Evolutionary conservation across 92 coral and sea anemone species (phyloP), one percentile per base, ranked within the genome.

Genomic region (Pocillopora grandis): DNA sequence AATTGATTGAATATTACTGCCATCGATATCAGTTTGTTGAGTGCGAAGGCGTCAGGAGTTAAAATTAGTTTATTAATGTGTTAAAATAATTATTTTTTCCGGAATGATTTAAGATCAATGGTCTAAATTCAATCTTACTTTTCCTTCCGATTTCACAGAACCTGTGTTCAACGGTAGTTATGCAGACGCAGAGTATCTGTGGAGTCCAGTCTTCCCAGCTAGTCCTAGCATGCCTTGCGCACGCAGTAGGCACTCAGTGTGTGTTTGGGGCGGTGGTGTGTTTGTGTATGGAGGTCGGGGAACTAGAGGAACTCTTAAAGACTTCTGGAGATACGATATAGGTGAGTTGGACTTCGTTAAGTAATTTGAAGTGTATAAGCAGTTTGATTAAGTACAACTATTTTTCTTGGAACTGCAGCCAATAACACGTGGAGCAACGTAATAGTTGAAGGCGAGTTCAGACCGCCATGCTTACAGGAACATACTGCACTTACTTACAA

Each of bases 161-260:
- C 85, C 78, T 13, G 71, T 27, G 77, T 86, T 91, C 59, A 84
- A 77, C 57, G 92, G 91, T 59, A 91, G 92, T 70, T 97, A 91
- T 75, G 86, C 90, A 9, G 76, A 89, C 42, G 97, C 99, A 37
- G 90, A 92, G 65, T 92, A 97, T 76, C 88, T 97, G 20, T 97
- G 99, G 99, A 97, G 98, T 58, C 99, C 98, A 48, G 95, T 94
- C 76, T 96, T 96, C 84, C 93, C 98, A 12, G 76, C 90, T 37
- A 86, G 88, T 85, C 69, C 89, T 15, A 83, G 85, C 69, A 93
- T 88, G 89, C 99, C 99, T 18, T 91, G 92, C 76, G 98, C 94
- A 23, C 98, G 99, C 66, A 89, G 91, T 85, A 95, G 95, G 85
- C 96, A 92, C 64, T 92, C 98, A 20, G 90, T 90, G 6, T 94